Evolutionary conservation across 1,140 invertebrate species (phyloP).

Genomic region (Lasioglossum baleicum): DNA sequence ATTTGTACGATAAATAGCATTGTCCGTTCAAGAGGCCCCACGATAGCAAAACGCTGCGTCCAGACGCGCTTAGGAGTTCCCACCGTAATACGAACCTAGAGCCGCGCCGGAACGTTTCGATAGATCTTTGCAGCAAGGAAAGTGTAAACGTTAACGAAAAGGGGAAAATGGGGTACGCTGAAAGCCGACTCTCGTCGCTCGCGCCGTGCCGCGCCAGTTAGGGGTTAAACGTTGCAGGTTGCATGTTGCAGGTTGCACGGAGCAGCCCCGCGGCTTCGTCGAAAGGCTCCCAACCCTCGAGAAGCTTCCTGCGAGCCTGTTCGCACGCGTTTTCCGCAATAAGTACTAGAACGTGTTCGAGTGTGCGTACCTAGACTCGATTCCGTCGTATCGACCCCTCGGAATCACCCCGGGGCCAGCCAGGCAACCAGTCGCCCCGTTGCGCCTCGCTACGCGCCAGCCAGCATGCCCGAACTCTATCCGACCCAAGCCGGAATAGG

Average conservation of each 20-base stretch:
- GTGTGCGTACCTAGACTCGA: slow-evolving; percentile 48
- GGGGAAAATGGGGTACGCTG: too few species aligned
- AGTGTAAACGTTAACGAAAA: background rate
- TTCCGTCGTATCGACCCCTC: slow-evolving; percentile 31
- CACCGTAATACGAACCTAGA: too few species aligned
- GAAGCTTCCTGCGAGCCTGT: slow-evolving; percentile 6
- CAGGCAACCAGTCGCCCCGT: background rate
- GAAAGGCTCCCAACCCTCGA: background rate
- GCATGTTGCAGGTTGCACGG: background rate
- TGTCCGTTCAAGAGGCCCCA: too few species aligned
- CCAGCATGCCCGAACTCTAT: too few species aligned
- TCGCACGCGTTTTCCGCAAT: background rate
- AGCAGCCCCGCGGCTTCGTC: background rate
- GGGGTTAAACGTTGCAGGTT: background rate
- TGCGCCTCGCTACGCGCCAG: background rate
- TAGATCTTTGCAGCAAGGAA: background rate
- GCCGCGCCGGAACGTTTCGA: too few species aligned
- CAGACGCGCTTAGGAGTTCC: too few species aligned
- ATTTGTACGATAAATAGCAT: too few species aligned
- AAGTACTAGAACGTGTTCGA: slow-evolving; percentile 50
- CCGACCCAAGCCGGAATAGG: too few species aligned
- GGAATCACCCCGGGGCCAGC: background rate
- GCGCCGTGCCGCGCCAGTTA: too few species aligned
- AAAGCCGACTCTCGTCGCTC: too few species aligned
- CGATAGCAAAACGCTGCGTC: too few species aligned